Percentiles rank a stretch among this genome's conserved stretches.
These are phyloP conservation scores for Leptatherina wallacei DNA, from an alignment of 2,797 vertebrate genomes.

Conservation along the genomic window DNA sequence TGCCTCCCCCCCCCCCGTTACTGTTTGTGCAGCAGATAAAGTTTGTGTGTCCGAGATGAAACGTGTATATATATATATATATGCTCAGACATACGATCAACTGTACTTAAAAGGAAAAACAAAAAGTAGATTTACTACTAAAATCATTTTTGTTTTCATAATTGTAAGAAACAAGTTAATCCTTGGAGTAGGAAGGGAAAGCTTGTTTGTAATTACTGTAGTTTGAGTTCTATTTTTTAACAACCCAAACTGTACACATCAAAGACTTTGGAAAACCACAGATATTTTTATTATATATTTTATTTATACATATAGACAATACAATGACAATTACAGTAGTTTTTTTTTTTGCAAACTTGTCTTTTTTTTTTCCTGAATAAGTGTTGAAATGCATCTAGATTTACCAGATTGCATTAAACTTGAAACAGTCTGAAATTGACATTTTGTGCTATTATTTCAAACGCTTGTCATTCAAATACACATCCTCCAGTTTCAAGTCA, in stretches of 20 bases:
- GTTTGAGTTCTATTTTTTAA: constrained; percentile 57
- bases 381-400: constrained; percentile 61
- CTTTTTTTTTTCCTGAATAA: constrained; percentile 34
- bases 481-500: too few species aligned
- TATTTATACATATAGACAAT: constrained; percentile 57
- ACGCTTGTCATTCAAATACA: neutral
- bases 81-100: constrained; percentile 37
- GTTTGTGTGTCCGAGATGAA: constrained; percentile 35
- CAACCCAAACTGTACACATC: constrained; percentile 51
- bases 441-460: constrained; percentile 21
- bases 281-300: constrained; percentile 69
- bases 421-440: constrained; percentile 30
- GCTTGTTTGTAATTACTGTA: constrained; percentile 40
- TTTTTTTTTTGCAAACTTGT: constrained; percentile 51
- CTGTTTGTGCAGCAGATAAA: constrained; percentile 49
- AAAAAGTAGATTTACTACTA: constrained; percentile 32
- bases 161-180: constrained; percentile 12
- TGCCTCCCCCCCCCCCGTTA: constrained; percentile 45
- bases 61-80: too few species aligned
- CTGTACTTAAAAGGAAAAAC: constrained; percentile 26
- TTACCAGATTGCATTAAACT: constrained; percentile 66
- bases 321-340: constrained; percentile 24
- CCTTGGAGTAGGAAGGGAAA: constrained; percentile 25
- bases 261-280: constrained; percentile 52
- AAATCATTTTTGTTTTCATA: constrained; percentile 23